Conservation (phyloP, 2,888 invertebrate genomes). For the Octonoba sinensis region DNA sequence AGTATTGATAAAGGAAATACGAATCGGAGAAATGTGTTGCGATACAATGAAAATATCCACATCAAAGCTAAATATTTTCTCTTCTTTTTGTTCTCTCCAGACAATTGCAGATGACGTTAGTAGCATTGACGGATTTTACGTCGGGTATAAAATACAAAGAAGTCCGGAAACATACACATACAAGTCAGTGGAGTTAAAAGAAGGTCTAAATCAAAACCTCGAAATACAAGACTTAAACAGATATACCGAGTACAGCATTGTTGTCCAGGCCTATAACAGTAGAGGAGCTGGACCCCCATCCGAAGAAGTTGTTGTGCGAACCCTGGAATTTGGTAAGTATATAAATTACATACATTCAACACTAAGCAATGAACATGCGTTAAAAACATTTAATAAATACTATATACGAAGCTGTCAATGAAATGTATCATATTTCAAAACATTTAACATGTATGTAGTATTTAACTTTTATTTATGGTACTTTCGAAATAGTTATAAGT, state of each 20-base stretch:
- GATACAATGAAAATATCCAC: no score
- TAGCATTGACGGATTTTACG: conserved; percentile 71
- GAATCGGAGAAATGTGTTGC: no score
- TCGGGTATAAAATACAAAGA: conserved; percentile 70
- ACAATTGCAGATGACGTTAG: conserved; percentile 68
- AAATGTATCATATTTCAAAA: no score
- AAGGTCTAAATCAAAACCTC: conserved; percentile 16
- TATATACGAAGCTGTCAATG: no score
- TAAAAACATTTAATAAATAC: no score
- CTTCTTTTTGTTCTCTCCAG: conserved; percentile 64
- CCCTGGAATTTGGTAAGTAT: conserved; percentile 54
- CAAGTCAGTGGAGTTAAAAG: conserved; percentile 66
- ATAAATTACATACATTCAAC: background rate
- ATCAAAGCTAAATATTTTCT: background rate
- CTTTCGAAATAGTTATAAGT: no score
- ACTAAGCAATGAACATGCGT: background rate
- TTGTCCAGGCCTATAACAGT: conserved; percentile 71
- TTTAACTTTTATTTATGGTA: no score
- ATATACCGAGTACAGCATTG: conserved; percentile 71
- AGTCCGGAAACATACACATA: conserved; percentile 70
- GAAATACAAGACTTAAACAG: conserved; percentile 69
- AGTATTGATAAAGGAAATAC: no score
- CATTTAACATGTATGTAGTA: no score
- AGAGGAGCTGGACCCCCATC: conserved; percentile 71
- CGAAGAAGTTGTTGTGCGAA: conserved; percentile 49